Evolutionary conservation across 2,797 vertebrate genomes (phyloP).

Genomic region (Okamejei kenojei): DNA sequence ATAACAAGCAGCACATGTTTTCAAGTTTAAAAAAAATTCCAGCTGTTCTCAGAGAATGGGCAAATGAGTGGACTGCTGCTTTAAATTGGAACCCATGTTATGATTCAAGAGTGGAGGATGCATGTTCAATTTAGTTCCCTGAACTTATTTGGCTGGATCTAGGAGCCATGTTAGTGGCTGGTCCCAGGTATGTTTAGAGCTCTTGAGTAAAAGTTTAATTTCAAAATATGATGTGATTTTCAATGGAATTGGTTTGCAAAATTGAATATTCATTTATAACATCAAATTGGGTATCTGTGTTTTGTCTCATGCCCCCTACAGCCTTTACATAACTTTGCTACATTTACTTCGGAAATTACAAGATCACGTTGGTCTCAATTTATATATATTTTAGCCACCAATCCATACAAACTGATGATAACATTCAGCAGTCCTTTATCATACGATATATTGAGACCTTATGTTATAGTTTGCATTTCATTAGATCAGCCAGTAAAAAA

Average conservation of each 20-base stretch:
- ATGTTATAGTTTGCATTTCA: background rate
- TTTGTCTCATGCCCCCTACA: background rate
- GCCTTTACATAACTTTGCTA: background rate
- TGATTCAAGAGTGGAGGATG: background rate
- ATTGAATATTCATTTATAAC: background rate
- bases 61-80: background rate
- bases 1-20: background rate
- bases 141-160: background rate
- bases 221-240: background rate
- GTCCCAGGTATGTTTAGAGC: background rate
- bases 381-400: conserved; percentile 1
- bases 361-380: background rate
- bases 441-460: background rate
- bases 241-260: background rate
- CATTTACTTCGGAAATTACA: background rate
- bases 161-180: background rate
- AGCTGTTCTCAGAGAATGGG: too few relatives aligned
- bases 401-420: background rate
- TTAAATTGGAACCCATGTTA: background rate
- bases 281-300: background rate
- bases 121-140: background rate
- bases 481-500: background rate
- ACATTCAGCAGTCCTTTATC: background rate
- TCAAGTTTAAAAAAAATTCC: background rate
- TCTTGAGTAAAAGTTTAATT: background rate